Conservation (phyloP, 2,888 invertebrate species). For the Mantis religiosa region DNA sequence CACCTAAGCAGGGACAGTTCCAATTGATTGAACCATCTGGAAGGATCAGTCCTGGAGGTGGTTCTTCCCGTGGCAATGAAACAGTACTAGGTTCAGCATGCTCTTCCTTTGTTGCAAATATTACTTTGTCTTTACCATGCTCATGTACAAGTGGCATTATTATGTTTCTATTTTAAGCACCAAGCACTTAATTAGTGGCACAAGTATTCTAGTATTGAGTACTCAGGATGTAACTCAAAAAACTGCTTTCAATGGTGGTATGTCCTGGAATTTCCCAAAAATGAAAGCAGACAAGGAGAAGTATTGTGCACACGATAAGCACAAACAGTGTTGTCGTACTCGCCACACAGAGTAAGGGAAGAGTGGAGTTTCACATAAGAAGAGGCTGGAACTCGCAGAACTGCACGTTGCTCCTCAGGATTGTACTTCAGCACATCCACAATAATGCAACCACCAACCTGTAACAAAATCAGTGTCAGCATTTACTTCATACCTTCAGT, state of each 20-base stretch:
- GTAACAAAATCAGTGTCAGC: slow-evolving; percentile 18
- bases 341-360: slow-evolving; percentile 52
- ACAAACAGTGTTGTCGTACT: slow-evolving; percentile 50
- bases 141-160: slow-evolving; percentile 38
- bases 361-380: slow-evolving; percentile 55
- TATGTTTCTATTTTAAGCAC: not conserved
- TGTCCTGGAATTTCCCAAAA: slow-evolving; percentile 39
- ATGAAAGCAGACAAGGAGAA: slow-evolving; percentile 44
- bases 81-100: slow-evolving; percentile 69
- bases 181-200: not conserved
- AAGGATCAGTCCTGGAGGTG: slow-evolving; percentile 74
- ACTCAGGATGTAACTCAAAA: no score
- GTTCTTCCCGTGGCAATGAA: slow-evolving; percentile 65
- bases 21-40: slow-evolving; percentile 90
- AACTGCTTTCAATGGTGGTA: slow-evolving; percentile 32
- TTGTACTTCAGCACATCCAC: slow-evolving; percentile 58
- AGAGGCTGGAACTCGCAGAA: slow-evolving; percentile 53
- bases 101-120: slow-evolving; percentile 78
- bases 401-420: slow-evolving; percentile 44
- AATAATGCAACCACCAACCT: slow-evolving; percentile 47
- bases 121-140: slow-evolving; percentile 74
- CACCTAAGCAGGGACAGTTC: slow-evolving; percentile 94
- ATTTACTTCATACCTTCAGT: no score
- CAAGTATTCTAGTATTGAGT: not conserved
- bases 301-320: slow-evolving; percentile 53